phyloP scores from a whole-genome alignment of 2,888 invertebrate genomes.

The Pristionchus arcanus region DNA sequence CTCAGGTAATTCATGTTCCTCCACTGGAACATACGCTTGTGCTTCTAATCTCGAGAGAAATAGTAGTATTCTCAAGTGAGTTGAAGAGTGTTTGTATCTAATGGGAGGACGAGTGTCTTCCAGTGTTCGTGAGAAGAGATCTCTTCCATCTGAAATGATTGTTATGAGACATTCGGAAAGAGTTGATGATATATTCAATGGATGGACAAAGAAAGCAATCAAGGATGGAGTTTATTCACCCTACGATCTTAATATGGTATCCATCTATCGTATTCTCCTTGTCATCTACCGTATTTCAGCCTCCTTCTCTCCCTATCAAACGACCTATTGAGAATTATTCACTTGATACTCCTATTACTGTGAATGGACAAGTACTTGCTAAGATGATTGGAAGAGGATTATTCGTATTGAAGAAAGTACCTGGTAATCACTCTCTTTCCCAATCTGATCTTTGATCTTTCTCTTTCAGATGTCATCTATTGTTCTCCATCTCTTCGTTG shows the following conservation, averaged over 20 bases:
- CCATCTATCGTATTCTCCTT: neutral
- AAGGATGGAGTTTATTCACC: conserved; percentile 59
- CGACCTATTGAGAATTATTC: conserved; percentile 64
- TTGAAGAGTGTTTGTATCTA: neutral
- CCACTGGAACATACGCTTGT: neutral
- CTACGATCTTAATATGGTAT: conserved; percentile 65
- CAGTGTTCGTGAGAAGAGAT: neutral
- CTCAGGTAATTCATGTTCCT: neutral
- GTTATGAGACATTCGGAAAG: conserved; percentile 69
- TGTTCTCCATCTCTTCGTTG: conserved; percentile 73
- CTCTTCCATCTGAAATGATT: conserved; percentile 57
- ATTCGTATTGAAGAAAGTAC: conserved; percentile 59
- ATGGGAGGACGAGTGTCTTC: neutral
- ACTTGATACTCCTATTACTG: conserved; percentile 69
- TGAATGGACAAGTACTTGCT: conserved; percentile 67
- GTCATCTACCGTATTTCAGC: conserved; percentile 48
- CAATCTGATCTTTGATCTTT: neutral
- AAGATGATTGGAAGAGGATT: conserved; percentile 69
- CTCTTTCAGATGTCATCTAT: conserved; percentile 68
- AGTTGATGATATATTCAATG: conserved; percentile 65
- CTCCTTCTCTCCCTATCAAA: conserved; percentile 62
- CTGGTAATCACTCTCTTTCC: conserved; percentile 56
- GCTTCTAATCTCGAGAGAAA: neutral
- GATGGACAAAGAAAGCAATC: conserved; percentile 61
- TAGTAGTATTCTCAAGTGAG: neutral